These are phyloP conservation scores for Pharmacophagus antenor DNA, from an alignment of 2,888 invertebrate species.

Conservation along the genomic window DNA sequence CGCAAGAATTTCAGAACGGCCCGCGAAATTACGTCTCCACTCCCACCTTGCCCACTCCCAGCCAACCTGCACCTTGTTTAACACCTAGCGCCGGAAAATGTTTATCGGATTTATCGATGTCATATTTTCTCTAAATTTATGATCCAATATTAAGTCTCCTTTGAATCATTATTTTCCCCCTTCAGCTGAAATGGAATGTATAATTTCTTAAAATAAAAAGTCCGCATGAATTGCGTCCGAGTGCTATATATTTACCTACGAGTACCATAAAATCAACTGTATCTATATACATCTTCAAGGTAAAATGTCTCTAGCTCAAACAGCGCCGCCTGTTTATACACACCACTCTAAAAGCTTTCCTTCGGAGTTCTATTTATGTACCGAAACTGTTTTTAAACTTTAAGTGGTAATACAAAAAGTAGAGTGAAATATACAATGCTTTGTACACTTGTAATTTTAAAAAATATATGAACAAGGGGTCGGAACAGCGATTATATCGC, in stretches of 20 bases:
- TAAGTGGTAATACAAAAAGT: conserved; percentile 37
- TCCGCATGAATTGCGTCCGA: conserved; percentile 40
- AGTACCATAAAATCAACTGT: conserved; percentile 35
- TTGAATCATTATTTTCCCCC: conserved; percentile 32
- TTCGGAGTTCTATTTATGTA: conserved; percentile 44
- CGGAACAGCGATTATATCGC: conserved; percentile 18
- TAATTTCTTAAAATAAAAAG: conserved; percentile 36
- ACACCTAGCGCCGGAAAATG: conserved; percentile 34
- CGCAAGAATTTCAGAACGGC: conserved; percentile 38
- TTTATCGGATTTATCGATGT: conserved; percentile 36
- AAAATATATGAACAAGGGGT: conserved; percentile 25
- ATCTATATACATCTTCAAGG: conserved; percentile 42
- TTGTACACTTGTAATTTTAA: conserved; percentile 34
- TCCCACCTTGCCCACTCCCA: conserved; percentile 26
- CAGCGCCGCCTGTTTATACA: conserved; percentile 48
- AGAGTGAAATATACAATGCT: conserved; percentile 38
- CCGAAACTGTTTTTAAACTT: conserved; percentile 49
- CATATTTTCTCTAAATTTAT: conserved; percentile 36
- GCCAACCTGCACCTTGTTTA: conserved; percentile 20
- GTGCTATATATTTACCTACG: conserved; percentile 33
- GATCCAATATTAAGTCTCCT: conserved; percentile 31
- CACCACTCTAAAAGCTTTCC: conserved; percentile 48
- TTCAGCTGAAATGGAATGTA: conserved; percentile 28
- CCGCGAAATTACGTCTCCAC: conserved; percentile 36
- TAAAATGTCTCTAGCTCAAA: conserved; percentile 46